Conservation (phyloP, 2,797 vertebrate species). For the Macropus fuliginosus region DNA sequence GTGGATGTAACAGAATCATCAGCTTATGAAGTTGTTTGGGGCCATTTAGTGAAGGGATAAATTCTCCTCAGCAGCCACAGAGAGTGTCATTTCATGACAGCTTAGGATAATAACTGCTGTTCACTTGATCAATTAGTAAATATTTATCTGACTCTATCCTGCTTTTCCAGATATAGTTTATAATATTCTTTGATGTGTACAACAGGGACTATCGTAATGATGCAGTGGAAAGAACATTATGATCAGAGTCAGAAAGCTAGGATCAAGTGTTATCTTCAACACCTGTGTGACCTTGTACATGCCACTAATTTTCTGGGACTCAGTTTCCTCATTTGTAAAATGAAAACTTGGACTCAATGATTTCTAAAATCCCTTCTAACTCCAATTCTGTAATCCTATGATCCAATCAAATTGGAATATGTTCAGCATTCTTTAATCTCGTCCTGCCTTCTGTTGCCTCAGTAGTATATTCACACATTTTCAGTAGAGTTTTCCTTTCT, state of each 20-base stretch:
- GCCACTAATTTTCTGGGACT: neutral
- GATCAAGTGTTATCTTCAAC: neutral
- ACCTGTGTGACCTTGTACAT: neutral
- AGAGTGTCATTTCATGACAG: neutral
- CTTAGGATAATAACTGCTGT: neutral
- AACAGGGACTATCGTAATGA: neutral
- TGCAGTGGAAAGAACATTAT: neutral
- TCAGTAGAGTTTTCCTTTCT: neutral
- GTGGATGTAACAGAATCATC: neutral
- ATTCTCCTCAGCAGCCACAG: neutral
- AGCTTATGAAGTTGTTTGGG: neutral
- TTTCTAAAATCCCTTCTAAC: neutral
- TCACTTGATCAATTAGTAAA: neutral
- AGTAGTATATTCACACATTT: neutral
- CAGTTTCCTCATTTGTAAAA: neutral
- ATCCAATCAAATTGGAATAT: neutral
- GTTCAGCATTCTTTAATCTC: neutral
- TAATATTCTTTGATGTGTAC: neutral
- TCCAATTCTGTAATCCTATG: neutral
- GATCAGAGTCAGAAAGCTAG: neutral
- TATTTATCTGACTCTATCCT: neutral
- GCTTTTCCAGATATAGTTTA: neutral
- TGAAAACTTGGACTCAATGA: neutral
- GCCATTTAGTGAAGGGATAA: neutral
- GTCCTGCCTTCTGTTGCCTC: neutral